phyloP scores from a whole-genome alignment of 2,888 invertebrate species.

The Caenorhabditis afra region DNA sequence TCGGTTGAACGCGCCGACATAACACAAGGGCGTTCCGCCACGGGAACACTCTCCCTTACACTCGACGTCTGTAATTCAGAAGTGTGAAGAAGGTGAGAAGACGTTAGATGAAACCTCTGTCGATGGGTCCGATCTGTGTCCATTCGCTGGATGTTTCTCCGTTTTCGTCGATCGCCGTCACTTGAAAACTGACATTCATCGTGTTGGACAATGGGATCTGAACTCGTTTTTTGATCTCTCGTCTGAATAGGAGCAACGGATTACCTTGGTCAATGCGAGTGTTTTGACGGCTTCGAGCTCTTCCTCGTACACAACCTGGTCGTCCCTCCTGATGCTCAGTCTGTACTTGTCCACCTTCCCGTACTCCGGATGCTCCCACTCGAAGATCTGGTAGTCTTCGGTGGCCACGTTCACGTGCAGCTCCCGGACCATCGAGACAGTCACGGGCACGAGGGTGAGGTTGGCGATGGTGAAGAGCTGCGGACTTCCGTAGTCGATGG shows the following conservation, averaged over 20 bases:
- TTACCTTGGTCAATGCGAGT: conserved; percentile 70
- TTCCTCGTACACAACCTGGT: conserved; percentile 65
- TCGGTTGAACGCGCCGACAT: conserved; percentile 68
- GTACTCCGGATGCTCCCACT: conserved; percentile 78
- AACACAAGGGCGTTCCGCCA: conserved; percentile 77
- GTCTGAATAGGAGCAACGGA: no score
- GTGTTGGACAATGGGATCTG: conserved; percentile 65
- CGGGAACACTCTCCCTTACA: conserved; percentile 75
- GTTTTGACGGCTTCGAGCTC: conserved; percentile 67
- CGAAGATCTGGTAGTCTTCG: conserved; percentile 78
- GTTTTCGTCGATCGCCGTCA: conserved; percentile 73
- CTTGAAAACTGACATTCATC: conserved; percentile 67
- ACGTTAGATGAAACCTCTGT: conserved; percentile 61
- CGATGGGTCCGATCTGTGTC: conserved; percentile 66
- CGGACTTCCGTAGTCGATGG: conserved; percentile 79
- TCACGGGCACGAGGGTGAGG: conserved; percentile 76
- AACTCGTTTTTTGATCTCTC: background rate
- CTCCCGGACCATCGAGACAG: conserved; percentile 75
- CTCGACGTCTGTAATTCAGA: conserved; percentile 62
- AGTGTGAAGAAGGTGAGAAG: background rate
- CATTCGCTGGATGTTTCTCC: conserved; percentile 77
- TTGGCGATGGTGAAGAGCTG: conserved; percentile 77
- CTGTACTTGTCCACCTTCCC: conserved; percentile 74
- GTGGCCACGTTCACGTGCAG: conserved; percentile 78
- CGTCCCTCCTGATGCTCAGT: conserved; percentile 59